These are phyloP conservation scores for Pachyuromys duprasi DNA, from an alignment of 2,797 vertebrate species.

Conservation along the genomic window DNA sequence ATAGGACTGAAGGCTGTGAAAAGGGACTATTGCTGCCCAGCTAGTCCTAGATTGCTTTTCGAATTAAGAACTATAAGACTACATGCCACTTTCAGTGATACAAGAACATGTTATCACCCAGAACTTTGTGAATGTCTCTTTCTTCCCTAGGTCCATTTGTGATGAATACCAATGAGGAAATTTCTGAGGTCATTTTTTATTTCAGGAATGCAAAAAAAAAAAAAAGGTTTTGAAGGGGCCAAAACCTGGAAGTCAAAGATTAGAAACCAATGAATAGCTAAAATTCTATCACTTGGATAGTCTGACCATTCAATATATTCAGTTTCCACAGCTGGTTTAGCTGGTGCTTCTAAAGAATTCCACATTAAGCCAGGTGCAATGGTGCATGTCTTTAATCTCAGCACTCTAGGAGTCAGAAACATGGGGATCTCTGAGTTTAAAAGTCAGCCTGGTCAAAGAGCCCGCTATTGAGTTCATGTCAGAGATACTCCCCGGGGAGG, in stretches of 20 bases:
- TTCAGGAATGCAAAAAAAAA: conserved; percentile 86
- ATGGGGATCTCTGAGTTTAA: background rate
- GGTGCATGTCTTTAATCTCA: background rate
- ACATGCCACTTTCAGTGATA: background rate
- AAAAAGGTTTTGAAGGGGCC: conserved; percentile 90
- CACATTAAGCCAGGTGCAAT: background rate
- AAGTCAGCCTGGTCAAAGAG: background rate
- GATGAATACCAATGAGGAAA: conserved; percentile 91
- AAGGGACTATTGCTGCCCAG: background rate
- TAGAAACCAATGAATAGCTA: conserved; percentile 82
- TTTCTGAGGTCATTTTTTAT: conserved; percentile 87
- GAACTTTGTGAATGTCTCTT: conserved; percentile 68
- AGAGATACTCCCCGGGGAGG: no score
- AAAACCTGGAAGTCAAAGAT: conserved; percentile 90
- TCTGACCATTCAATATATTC: background rate
- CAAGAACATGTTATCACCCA: conserved; percentile 1
- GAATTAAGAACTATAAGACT: conserved; percentile 4
- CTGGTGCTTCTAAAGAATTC: conserved; percentile 38
- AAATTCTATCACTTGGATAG: background rate
- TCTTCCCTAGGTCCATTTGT: conserved; percentile 88
- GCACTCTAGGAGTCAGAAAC: background rate
- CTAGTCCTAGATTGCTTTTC: conserved; percentile 23
- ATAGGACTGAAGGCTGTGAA: background rate
- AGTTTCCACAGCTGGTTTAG: background rate
- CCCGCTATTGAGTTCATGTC: no score